These are phyloP conservation scores for Notechis scutatus DNA, from an alignment of 2,113 vertebrate species.

Conservation along the genomic window DNA sequence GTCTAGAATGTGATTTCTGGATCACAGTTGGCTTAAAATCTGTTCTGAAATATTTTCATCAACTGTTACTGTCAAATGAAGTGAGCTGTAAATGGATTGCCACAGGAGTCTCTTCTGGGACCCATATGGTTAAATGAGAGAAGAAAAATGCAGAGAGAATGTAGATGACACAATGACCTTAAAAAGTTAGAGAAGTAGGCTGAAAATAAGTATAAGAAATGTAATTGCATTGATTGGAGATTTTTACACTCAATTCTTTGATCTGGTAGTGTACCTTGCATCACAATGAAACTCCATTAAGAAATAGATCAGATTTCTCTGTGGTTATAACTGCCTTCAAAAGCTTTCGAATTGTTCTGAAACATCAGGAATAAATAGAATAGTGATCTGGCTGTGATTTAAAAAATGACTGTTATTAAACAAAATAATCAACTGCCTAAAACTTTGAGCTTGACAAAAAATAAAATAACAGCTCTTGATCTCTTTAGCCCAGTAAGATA, in stretches of 20 bases:
- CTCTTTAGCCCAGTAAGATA: constrained; percentile 34
- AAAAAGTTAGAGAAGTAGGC: background rate
- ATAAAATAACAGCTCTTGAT: constrained; percentile 56
- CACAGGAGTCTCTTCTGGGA: background rate
- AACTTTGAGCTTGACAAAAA: constrained; percentile 53
- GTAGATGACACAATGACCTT: background rate
- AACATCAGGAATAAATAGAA: constrained; percentile 57
- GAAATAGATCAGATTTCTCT: constrained; percentile 37
- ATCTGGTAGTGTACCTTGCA: constrained; percentile 32
- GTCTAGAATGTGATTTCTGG: background rate
- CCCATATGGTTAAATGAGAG: background rate
- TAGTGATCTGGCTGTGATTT: constrained; percentile 56
- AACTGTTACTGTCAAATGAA: background rate
- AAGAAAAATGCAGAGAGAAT: background rate
- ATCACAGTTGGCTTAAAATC: background rate
- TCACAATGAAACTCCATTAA: constrained; percentile 40
- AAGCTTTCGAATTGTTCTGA: constrained; percentile 63
- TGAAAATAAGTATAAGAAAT: background rate
- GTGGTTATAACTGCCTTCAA: constrained; percentile 52
- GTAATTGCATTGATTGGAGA: constrained; percentile 19
- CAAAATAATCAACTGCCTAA: constrained; percentile 41
- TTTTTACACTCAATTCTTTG: constrained; percentile 49
- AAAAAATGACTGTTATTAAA: constrained; percentile 55
- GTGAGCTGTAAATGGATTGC: background rate
- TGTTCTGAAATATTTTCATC: background rate